A percentile compares a stretch with the other conserved stretches of the same genome.
Evolutionary conservation across 1,140 invertebrate species (phyloP).

Genomic region (Drosophila punjabiensis): DNA sequence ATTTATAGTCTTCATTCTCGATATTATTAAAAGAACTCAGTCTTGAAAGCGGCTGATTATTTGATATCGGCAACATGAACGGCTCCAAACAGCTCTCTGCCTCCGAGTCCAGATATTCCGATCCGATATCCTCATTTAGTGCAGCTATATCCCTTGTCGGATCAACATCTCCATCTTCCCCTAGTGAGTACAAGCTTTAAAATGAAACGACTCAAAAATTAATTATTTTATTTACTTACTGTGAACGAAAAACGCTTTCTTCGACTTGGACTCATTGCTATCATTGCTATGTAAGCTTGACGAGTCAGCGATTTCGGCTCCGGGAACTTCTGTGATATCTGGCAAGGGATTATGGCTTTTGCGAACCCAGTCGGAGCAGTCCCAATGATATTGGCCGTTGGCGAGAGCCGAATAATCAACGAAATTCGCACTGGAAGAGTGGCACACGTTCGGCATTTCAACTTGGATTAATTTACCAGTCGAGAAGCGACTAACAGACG

Average conservation of each 20-base stretch:
- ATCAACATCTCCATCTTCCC: conserved; percentile 86
- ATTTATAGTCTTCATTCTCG: conserved; percentile 88
- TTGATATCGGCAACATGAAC: conserved; percentile 86
- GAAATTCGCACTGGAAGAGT: conserved; percentile 65
- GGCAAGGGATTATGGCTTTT: conserved; percentile 93
- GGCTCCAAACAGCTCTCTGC: conserved; percentile 88
- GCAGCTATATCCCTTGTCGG: conserved; percentile 89
- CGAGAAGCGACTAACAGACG: conserved; percentile 64
- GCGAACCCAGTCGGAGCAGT: conserved; percentile 97
- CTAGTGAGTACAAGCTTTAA: conserved; percentile 11
- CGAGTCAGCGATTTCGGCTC: conserved; percentile 95
- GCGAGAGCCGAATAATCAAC: conserved; percentile 71
- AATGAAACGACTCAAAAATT: background rate
- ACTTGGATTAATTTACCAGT: conserved; percentile 80
- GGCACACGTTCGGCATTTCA: conserved; percentile 82
- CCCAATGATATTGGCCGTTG: conserved; percentile 95
- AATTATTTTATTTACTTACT: conserved; percentile 41
- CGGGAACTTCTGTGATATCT: conserved; percentile 96
- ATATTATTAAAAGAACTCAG: conserved; percentile 89
- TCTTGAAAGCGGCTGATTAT: conserved; percentile 86
- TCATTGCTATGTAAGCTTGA: conserved; percentile 95
- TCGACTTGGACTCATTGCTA: conserved; percentile 91
- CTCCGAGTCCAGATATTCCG: conserved; percentile 90
- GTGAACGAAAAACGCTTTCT: conserved; percentile 80
- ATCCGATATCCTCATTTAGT: conserved; percentile 90